A percentile compares a stretch with the other conserved stretches of the same genome.
Conservation (phyloP, 2,797 vertebrate genomes). For the Coregonus sp. region DNA sequence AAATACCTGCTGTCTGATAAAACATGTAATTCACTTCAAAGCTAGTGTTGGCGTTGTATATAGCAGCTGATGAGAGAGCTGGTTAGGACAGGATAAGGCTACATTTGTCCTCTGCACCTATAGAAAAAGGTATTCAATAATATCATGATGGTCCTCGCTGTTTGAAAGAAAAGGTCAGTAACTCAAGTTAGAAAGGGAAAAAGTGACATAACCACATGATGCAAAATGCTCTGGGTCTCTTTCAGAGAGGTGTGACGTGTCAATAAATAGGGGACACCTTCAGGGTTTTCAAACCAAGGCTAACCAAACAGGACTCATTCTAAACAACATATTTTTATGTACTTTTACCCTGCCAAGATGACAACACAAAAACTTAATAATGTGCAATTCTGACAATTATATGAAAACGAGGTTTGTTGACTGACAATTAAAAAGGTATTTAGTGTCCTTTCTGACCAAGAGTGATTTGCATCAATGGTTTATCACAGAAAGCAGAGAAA, state of each 20-base stretch:
- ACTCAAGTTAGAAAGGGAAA: slow-evolving; percentile 15
- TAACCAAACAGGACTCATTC: too few relatives aligned
- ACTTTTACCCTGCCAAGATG: too few relatives aligned
- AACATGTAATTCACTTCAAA: too few relatives aligned
- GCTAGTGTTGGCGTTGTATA: neutral
- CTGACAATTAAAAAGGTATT: neutral
- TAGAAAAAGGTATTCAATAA: slow-evolving; percentile 36
- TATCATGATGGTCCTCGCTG: slow-evolving; percentile 22
- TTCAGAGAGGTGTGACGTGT: neutral
- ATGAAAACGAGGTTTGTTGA: neutral
- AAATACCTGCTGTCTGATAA: neutral
- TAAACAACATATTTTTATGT: too few relatives aligned
- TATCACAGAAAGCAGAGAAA: neutral
- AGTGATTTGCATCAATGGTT: neutral
- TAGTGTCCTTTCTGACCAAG: neutral
- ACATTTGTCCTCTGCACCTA: neutral
- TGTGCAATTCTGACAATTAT: too few relatives aligned
- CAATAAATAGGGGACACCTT: neutral
- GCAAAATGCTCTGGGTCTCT: neutral
- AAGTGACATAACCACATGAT: neutral
- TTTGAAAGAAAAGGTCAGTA: slow-evolving; percentile 25
- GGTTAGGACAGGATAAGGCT: neutral
- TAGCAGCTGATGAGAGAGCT: neutral
- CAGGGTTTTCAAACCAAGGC: too few relatives aligned
- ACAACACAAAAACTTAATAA: too few relatives aligned